phyloP scores from a whole-genome alignment of 2,888 invertebrate genomes.

The Ectemnius cavifrons region DNA sequence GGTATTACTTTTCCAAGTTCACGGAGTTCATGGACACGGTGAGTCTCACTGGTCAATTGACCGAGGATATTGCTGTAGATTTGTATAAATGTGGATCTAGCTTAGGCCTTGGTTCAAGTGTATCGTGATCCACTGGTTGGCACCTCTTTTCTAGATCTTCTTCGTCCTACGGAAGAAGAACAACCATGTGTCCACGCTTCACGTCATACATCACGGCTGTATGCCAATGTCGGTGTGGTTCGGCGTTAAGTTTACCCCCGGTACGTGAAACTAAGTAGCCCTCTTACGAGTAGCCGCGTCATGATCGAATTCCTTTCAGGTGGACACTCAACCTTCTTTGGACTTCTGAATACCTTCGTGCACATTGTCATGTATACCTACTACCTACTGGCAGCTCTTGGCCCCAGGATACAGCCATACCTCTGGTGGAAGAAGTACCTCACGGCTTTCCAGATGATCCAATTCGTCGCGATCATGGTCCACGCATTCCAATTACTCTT shows the following conservation, averaged over 20 bases:
- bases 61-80: not conserved
- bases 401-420: slow-evolving; percentile 90
- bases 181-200: slow-evolving; percentile 94
- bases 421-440: slow-evolving; percentile 98
- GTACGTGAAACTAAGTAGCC: slow-evolving; percentile 77
- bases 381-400: slow-evolving; percentile 94
- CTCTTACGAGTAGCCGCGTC: not conserved
- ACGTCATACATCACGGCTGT: slow-evolving; percentile 97
- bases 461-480: slow-evolving; percentile 93
- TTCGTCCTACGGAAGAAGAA: slow-evolving; percentile 96
- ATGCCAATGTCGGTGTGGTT: slow-evolving; percentile 99
- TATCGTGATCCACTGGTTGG: not conserved
- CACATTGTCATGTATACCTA: slow-evolving; percentile 98
- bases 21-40: slow-evolving; percentile 98
- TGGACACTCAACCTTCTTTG: slow-evolving; percentile 97
- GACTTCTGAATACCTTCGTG: slow-evolving; percentile 96
- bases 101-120: not conserved
- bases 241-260: slow-evolving; percentile 96
- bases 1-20: slow-evolving; percentile 98
- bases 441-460: slow-evolving; percentile 94
- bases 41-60: slow-evolving; percentile 77
- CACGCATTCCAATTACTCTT: slow-evolving; percentile 96
- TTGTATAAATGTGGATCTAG: not conserved
- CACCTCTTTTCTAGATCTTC: slow-evolving; percentile 85
- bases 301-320: slow-evolving; percentile 78